A percentile compares a stretch with the other conserved stretches of the same genome.
Conservation (phyloP, 2,797 vertebrate genomes). For the Halcyon badia region DNA sequence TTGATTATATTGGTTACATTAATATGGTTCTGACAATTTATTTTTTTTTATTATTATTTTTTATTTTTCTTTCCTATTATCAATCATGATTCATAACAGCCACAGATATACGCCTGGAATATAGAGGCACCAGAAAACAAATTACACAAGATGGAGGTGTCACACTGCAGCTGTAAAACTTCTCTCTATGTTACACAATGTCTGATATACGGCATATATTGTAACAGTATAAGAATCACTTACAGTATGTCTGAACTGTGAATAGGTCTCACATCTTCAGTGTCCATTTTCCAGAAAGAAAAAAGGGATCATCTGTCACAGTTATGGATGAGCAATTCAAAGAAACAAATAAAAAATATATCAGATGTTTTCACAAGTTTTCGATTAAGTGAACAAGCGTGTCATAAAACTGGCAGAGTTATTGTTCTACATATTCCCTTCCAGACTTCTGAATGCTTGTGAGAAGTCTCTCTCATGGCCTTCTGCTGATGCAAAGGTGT, state of each 20-base stretch:
- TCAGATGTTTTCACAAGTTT: not conserved
- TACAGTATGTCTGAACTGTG: not conserved
- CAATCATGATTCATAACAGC: accelerated
- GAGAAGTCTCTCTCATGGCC: accelerated
- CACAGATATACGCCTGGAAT: not conserved
- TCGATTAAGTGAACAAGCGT: not conserved
- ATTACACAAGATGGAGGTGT: not conserved
- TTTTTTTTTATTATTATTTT: not conserved
- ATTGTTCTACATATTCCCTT: not conserved
- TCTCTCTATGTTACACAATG: not conserved
- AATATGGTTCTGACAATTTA: not conserved
- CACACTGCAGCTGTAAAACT: not conserved
- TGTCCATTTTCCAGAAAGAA: not conserved
- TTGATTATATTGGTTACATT: not conserved
- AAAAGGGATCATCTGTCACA: not conserved
- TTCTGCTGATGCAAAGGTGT: not conserved
- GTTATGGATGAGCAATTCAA: not conserved
- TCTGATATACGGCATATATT: not conserved
- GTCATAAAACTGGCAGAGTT: not conserved
- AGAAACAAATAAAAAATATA: not conserved
- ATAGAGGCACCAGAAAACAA: not conserved
- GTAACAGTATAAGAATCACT: not conserved
- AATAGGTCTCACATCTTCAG: not conserved
- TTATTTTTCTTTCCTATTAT: not conserved
- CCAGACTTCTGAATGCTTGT: not conserved